Evolutionary conservation across 2,888 invertebrate species (phyloP).

Genomic region (Mesoligia furuncula): DNA sequence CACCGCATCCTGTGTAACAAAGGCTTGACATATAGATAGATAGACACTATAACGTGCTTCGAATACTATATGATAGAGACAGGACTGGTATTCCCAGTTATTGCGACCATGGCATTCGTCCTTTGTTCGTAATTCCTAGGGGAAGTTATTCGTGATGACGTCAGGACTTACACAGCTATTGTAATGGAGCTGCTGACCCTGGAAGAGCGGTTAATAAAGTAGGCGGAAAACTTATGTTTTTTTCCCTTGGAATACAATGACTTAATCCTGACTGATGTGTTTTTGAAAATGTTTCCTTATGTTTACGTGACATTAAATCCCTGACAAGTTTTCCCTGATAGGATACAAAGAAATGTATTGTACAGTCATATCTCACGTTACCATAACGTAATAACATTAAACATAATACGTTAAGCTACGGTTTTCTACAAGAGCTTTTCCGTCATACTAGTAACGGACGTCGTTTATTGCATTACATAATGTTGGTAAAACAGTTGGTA

Average conservation of each 20-base stretch:
- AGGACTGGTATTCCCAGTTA: conserved; percentile 60
- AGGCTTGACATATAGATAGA: conserved; percentile 32
- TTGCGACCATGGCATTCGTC: conserved; percentile 64
- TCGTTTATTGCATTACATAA: neutral
- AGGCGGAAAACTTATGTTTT: neutral
- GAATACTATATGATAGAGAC: conserved; percentile 58
- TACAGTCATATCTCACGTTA: neutral
- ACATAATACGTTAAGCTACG: neutral
- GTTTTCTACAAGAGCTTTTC: neutral
- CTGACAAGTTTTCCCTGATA: neutral
- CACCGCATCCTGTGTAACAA: conserved; percentile 21
- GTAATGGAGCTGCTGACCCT: conserved; percentile 40
- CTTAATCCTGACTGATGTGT: neutral
- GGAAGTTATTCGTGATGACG: conserved; percentile 62
- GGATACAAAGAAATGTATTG: neutral
- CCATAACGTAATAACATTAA: neutral
- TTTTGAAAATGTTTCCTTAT: neutral
- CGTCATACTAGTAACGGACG: neutral
- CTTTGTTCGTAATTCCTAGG: conserved; percentile 65
- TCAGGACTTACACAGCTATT: conserved; percentile 45
- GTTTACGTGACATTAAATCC: neutral
- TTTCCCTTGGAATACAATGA: neutral
- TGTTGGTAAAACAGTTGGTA: no score
- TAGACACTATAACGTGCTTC: conserved; percentile 51
- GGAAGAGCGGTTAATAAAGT: conserved; percentile 10